Evolutionary conservation across 1,140 invertebrate genomes (phyloP), one percentile per base, ranked within the genome.

Genomic region (Leptinotarsa undecemlineata): DNA sequence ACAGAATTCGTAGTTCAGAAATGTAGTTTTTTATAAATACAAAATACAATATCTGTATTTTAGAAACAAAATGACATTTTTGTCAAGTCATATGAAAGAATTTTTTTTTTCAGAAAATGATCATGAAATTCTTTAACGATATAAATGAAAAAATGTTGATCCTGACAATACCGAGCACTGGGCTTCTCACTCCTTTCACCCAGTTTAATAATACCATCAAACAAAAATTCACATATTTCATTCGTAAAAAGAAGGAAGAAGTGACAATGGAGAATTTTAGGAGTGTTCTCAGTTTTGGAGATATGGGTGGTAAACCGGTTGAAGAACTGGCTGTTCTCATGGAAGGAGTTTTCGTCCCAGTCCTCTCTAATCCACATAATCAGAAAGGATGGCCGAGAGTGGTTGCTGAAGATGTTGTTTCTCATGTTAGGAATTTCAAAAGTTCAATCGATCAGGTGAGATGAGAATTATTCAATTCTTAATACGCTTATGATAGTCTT

Each of bases 241-340:
- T 93, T 20, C 89, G 90, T 76, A 90, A 88, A 76, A 85, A 86
- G 51, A 75, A 82, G 14, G 87, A 88, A 14, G 81, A 84, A 3
- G 81, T 93, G 14, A 86, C 87, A 1, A 89, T 87, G 73, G 88
- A 90, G 51, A 90, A 91, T 78, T 85, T 92, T 11, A 84, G 87
- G 70, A 86, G 87, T 42, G 83, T 87, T 2, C 79, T 96, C 8
- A 88, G 92, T n/a, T 91, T 91, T 77, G 95, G 95, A 8, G 95
- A 96, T 84, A 88, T 96, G 80, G 90, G 93, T 3, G 88, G 91
- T 2, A 91, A 91, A 77, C 91, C 94, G 0, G 85, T 96, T 1
- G 93, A 95, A 72, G 93, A 96, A 82, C 82, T 96, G 1, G 89
- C 90, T 23, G 87, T 91, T 14, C 89, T 96, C 79, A 88, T 95